phyloP scores from a whole-genome alignment of 2,113 vertebrate genomes.

The Oreocharis arfaki region DNA sequence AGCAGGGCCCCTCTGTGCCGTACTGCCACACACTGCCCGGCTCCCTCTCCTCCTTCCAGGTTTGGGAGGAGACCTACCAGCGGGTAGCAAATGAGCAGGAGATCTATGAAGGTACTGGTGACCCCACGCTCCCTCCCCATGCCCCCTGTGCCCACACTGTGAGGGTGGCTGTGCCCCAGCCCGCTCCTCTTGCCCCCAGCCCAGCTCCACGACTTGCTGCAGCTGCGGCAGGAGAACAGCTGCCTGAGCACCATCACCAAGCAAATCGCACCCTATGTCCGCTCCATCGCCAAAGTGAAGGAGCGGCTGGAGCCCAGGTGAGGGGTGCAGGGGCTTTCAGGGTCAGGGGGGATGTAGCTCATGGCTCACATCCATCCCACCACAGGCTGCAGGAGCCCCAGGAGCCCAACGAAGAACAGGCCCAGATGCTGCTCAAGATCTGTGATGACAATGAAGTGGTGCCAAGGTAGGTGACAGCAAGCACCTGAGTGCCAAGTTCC shows the following conservation, averaged over 20 bases:
- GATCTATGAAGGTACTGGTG: constrained; percentile 87
- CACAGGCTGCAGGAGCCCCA: constrained; percentile 76
- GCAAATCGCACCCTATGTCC: constrained; percentile 89
- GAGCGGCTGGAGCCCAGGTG: constrained; percentile 92
- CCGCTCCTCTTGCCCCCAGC: constrained; percentile 66
- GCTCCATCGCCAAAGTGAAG: constrained; percentile 92
- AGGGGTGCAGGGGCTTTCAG: background rate
- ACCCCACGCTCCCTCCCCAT: fast-evolving
- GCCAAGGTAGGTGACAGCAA: constrained; percentile 60
- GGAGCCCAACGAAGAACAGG: constrained; percentile 73
- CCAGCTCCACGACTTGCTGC: constrained; percentile 89
- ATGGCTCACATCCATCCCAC: fast-evolving
- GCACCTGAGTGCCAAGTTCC: fast-evolving
- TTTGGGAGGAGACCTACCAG: constrained; percentile 92
- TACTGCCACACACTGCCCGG: fast-evolving
- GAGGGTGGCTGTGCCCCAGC: background rate
- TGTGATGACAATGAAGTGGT: constrained; percentile 51
- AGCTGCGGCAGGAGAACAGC: constrained; percentile 90
- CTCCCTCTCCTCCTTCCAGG: constrained; percentile 66
- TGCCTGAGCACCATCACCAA: constrained; percentile 86
- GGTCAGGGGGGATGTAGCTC: fast-evolving
- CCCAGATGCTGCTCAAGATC: constrained; percentile 69
- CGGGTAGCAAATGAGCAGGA: constrained; percentile 87
- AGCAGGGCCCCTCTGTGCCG: background rate
- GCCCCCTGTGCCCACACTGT: fast-evolving